These are phyloP conservation scores for Mormyrus proboscirostris DNA, from an alignment of 2,797 vertebrate species.

Conservation along the genomic window DNA sequence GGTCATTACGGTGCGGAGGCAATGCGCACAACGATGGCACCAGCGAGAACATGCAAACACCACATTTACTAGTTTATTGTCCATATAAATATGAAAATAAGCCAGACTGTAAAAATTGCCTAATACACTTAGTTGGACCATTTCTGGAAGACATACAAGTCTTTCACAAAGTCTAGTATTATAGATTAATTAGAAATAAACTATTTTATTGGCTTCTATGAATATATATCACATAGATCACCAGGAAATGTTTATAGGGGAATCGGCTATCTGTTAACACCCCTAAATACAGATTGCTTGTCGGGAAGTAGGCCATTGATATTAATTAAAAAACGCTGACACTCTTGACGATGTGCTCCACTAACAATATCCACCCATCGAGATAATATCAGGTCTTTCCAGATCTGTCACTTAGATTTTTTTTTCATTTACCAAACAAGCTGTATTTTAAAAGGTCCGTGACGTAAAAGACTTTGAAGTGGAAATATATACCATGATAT, in stretches of 20 bases:
- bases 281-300: slow-evolving; percentile 4
- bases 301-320: slow-evolving; percentile 20
- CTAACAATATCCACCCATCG: slow-evolving; percentile 38
- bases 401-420: slow-evolving; percentile 36
- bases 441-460: slow-evolving; percentile 37
- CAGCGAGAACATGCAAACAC: not conserved
- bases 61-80: not conserved
- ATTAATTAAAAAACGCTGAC: slow-evolving; percentile 42
- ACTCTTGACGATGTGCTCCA: slow-evolving; percentile 31
- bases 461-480: slow-evolving; percentile 47
- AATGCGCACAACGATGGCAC: not conserved
- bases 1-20: not conserved
- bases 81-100: not conserved
- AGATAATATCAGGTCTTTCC: slow-evolving; percentile 44
- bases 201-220: not conserved
- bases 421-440: slow-evolving; percentile 23
- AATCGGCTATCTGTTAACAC: slow-evolving; percentile 25
- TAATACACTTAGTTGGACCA: not conserved
- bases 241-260: not conserved
- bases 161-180: not conserved
- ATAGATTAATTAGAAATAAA: not conserved
- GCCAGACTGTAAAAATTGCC: not conserved
- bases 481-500: slow-evolving; percentile 37
- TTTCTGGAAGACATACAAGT: not conserved
- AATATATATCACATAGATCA: not conserved